phyloP scores from a whole-genome alignment of 2,888 invertebrate species.

The Lepidocyrtoides sp. region DNA sequence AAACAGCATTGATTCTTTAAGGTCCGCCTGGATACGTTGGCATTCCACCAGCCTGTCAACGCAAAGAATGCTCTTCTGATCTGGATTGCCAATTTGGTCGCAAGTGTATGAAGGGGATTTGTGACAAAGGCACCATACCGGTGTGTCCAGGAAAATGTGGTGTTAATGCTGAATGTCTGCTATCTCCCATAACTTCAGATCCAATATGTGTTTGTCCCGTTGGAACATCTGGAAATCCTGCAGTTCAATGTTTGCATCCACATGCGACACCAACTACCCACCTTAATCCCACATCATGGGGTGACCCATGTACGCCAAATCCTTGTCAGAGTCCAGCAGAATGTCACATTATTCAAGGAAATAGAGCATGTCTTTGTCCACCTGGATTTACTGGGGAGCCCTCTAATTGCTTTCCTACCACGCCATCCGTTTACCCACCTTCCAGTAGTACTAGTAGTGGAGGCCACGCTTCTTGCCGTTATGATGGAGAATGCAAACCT shows the following conservation, averaged over 20 bases:
- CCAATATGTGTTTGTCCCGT: slow-evolving; percentile 72
- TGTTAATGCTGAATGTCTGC: slow-evolving; percentile 57
- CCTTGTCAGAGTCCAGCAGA: slow-evolving; percentile 72
- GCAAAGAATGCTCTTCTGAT: slow-evolving; percentile 65
- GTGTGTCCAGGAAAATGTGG: slow-evolving; percentile 69
- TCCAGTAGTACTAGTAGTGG: slow-evolving; percentile 23
- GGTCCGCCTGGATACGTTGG: slow-evolving; percentile 79
- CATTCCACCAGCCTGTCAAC: slow-evolving; percentile 70
- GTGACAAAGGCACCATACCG: slow-evolving; percentile 49
- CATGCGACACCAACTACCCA: neutral
- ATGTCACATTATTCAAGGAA: slow-evolving; percentile 63
- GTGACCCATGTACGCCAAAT: slow-evolving; percentile 66
- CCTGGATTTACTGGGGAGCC: slow-evolving; percentile 62
- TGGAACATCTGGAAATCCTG: slow-evolving; percentile 75
- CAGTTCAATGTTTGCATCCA: slow-evolving; percentile 38
- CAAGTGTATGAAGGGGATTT: slow-evolving; percentile 60
- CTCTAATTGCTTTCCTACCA: slow-evolving; percentile 60
- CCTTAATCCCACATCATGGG: slow-evolving; percentile 32
- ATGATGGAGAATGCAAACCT: slow-evolving; percentile 67
- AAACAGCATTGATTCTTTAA: neutral
- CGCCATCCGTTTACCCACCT: slow-evolving; percentile 5
- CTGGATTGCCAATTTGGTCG: slow-evolving; percentile 69
- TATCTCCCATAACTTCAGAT: slow-evolving; percentile 51
- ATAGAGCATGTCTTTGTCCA: slow-evolving; percentile 67
- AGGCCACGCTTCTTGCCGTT: slow-evolving; percentile 1